A percentile compares a stretch with the other conserved stretches of the same genome.
These are phyloP conservation scores for Dicroscelio sp. DNA, from an alignment of 2,888 invertebrate species.

Conservation along the genomic window DNA sequence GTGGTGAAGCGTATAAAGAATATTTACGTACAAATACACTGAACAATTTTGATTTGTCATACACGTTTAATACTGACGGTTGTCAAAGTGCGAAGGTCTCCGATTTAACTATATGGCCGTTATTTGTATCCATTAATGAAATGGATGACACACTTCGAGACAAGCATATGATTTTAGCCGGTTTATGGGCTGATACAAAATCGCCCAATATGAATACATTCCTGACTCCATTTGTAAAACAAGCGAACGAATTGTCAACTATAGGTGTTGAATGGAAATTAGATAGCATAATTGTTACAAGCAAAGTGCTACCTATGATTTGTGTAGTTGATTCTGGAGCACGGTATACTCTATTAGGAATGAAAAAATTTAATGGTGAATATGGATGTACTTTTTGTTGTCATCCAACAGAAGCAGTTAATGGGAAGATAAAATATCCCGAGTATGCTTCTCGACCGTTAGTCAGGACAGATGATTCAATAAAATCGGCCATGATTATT, in stretches of 20 bases:
- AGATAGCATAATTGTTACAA: conserved; percentile 35
- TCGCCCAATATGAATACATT: conserved; percentile 71
- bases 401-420: conserved; percentile 2
- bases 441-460: background rate
- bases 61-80: conserved; percentile 74
- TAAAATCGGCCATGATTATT: conserved; percentile 3
- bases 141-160: conserved; percentile 68
- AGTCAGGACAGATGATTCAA: background rate
- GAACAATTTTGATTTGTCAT: conserved; percentile 49
- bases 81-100: conserved; percentile 60
- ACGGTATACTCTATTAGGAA: conserved; percentile 37
- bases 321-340: conserved; percentile 65
- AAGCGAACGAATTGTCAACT: conserved; percentile 68
- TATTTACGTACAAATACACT: background rate
- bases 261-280: conserved; percentile 63
- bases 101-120: conserved; percentile 56
- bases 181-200: conserved; percentile 69
- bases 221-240: conserved; percentile 65
- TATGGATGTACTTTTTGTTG: conserved; percentile 73
- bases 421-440: conserved; percentile 19
- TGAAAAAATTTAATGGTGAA: conserved; percentile 71
- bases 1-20: conserved; percentile 2
- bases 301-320: conserved; percentile 68
- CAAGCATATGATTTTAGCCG: conserved; percentile 69
- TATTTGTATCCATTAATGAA: conserved; percentile 69